These are phyloP conservation scores for Isurus oxyrinchus DNA, from an alignment of 2,113 vertebrate genomes.

Conservation along the genomic window DNA sequence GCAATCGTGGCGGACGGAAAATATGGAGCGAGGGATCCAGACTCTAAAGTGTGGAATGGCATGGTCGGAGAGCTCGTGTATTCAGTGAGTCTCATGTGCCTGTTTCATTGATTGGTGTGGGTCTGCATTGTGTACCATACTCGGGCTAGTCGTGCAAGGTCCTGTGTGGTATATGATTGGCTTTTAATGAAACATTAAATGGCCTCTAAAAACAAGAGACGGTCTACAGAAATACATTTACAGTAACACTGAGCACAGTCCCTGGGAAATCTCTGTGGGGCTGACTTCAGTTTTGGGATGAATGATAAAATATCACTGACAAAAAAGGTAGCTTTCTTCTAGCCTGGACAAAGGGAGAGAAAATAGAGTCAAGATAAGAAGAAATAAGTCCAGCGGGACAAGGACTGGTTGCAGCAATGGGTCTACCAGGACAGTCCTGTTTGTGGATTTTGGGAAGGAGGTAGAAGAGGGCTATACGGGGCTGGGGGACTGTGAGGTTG, in stretches of 20 bases:
- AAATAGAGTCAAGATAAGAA: no score
- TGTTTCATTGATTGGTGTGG: no score
- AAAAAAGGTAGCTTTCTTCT: background rate
- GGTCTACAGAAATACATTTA: background rate
- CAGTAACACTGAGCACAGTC: background rate
- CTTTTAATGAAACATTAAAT: background rate
- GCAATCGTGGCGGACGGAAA: constrained; percentile 92
- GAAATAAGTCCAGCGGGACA: no score
- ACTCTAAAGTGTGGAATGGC: constrained; percentile 94
- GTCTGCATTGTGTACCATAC: background rate
- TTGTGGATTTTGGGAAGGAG: no score
- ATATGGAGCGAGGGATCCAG: constrained; percentile 85
- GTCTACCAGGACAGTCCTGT: no score
- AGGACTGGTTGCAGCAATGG: no score
- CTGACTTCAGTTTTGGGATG: background rate
- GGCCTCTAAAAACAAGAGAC: background rate
- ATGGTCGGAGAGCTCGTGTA: constrained; percentile 98
- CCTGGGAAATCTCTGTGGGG: background rate
- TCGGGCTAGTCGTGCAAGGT: background rate
- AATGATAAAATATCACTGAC: background rate
- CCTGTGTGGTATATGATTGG: background rate
- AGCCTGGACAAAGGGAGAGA: no score
- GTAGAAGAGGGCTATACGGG: no score
- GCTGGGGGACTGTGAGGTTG: no score
- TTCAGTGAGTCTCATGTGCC: constrained; percentile 66